Percentiles rank a stretch among this genome's conserved stretches.
Conservation (phyloP, 2,113 vertebrate genomes). For the Glaucomys volans region DNA sequence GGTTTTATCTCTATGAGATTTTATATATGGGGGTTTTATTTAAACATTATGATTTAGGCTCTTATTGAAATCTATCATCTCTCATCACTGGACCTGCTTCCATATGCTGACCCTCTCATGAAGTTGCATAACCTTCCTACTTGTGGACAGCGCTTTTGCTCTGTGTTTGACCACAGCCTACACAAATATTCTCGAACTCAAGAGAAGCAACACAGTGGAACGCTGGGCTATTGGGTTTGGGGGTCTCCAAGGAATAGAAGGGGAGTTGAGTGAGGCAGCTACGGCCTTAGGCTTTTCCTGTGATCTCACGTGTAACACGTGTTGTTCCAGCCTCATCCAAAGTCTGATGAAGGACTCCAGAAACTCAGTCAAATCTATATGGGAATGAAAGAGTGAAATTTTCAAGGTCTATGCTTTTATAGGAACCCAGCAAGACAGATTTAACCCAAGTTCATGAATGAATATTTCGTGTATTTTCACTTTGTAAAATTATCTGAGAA, state of each 20-base stretch:
- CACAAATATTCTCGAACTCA: background rate
- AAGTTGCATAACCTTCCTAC: fast-evolving
- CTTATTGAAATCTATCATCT: background rate
- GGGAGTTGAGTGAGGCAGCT: fast-evolving
- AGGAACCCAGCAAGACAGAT: background rate
- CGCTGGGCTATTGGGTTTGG: background rate
- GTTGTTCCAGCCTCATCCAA: background rate
- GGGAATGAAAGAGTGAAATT: background rate
- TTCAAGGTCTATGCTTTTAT: background rate
- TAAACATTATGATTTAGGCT: background rate
- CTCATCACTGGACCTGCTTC: background rate
- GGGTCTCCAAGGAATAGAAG: background rate
- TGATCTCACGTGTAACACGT: background rate
- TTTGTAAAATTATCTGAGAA: background rate
- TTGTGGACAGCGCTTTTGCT: background rate
- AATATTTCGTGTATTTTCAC: background rate
- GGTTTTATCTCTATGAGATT: background rate
- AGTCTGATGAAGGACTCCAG: background rate
- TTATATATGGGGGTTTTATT: background rate
- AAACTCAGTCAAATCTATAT: background rate
- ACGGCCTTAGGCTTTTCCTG: background rate
- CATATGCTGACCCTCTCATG: fast-evolving
- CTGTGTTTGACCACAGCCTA: background rate
- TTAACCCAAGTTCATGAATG: background rate
- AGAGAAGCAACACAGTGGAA: background rate